Percentiles rank a stretch among this genome's conserved stretches.
These are phyloP conservation scores for Indicator indicator DNA, from an alignment of 2,113 vertebrate genomes.

Conservation along the genomic window DNA sequence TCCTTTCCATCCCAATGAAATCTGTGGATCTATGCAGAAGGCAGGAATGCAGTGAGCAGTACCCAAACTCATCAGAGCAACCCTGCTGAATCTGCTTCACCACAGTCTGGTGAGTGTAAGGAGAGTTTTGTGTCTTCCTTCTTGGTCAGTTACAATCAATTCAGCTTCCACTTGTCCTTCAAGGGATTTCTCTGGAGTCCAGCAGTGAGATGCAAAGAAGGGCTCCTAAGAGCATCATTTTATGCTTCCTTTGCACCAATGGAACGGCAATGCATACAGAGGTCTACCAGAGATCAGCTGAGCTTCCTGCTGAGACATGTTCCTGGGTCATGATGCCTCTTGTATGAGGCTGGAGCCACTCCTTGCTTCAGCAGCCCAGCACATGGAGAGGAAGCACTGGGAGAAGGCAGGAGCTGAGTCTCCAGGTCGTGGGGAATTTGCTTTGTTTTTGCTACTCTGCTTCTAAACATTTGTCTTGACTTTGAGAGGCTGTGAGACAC, in stretches of 20 bases:
- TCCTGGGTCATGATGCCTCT: accelerated
- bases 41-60: neutral
- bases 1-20: too few species aligned
- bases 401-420: neutral
- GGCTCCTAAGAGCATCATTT: neutral
- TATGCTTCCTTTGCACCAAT: neutral
- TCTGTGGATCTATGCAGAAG: too few species aligned
- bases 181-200: neutral
- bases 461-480: neutral
- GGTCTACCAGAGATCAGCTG: neutral
- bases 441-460: neutral
- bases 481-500: neutral
- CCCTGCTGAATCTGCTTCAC: neutral
- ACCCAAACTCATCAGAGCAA: neutral
- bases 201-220: neutral
- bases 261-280: neutral
- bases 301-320: neutral
- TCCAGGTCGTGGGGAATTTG: neutral
- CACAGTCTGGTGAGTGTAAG: neutral
- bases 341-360: neutral
- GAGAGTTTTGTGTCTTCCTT: neutral
- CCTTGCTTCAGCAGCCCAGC: neutral
- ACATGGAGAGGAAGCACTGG: neutral
- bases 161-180: neutral
- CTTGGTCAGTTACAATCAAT: neutral